Conservation (phyloP, 2,113 vertebrate species). For the Oryzias celebensis region DNA sequence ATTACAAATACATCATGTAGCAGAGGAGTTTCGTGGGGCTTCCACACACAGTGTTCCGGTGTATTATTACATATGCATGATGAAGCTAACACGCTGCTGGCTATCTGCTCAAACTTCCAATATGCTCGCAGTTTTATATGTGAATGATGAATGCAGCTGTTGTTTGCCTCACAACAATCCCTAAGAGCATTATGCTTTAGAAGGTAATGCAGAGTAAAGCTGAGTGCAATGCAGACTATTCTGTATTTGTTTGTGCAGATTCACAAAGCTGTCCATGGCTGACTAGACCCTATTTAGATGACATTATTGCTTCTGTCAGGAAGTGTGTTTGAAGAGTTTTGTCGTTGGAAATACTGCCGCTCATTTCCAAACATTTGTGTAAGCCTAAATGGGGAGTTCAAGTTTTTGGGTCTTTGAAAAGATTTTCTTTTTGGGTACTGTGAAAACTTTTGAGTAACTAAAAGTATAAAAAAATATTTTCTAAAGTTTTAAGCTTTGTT, state of each 20-base stretch:
- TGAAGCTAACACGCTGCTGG: constrained; percentile 16
- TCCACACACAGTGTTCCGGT: neutral
- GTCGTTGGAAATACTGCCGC: too few species aligned
- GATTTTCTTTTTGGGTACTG: too few species aligned
- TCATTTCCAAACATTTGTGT: neutral
- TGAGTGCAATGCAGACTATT: neutral
- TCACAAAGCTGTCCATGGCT: constrained; percentile 8
- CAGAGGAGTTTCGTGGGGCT: constrained; percentile 12
- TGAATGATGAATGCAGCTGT: constrained; percentile 47
- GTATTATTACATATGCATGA: constrained; percentile 16
- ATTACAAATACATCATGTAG: constrained; percentile 24
- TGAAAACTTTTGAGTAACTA: too few species aligned
- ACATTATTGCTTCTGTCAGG: constrained; percentile 2
- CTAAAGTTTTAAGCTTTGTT: too few species aligned
- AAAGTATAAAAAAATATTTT: too few species aligned
- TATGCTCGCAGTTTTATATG: constrained; percentile 25
- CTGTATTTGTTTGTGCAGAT: constrained; percentile 14
- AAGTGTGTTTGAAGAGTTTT: constrained; percentile 1
- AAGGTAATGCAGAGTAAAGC: constrained; percentile 21
- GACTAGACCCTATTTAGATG: constrained; percentile 12
- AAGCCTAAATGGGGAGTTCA: too few species aligned
- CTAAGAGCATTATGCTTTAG: constrained; percentile 10
- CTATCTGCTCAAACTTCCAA: constrained; percentile 17
- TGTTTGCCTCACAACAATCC: constrained; percentile 18
- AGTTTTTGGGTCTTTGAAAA: too few species aligned